A percentile compares a stretch with the other conserved stretches of the same genome.
Conservation (phyloP, 1,140 invertebrate genomes). For the Neodiprion pinetum region DNA sequence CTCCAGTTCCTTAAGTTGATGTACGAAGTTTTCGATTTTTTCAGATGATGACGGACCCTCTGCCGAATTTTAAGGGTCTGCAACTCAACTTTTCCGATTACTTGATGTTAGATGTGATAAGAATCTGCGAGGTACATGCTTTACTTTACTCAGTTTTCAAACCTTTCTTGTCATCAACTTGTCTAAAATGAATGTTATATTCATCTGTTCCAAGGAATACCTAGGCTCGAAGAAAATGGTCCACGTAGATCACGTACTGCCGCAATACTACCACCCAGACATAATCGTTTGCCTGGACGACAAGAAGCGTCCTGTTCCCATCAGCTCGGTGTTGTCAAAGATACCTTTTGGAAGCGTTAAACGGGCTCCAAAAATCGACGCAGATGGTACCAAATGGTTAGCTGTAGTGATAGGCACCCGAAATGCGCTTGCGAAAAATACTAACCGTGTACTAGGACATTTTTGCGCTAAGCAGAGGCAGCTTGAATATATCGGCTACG, state of each 20-base stretch:
- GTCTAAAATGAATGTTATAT: too few relatives aligned
- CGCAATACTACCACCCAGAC: conserved; percentile 56
- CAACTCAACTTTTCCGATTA: conserved; percentile 52
- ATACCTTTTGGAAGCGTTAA: conserved; percentile 39
- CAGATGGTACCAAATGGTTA: conserved; percentile 51
- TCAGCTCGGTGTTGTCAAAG: conserved; percentile 28
- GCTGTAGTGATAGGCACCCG: conserved; percentile 54
- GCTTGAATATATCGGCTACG: conserved; percentile 62
- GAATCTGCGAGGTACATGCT: neutral
- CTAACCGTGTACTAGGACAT: conserved; percentile 50
- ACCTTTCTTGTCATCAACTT: too few relatives aligned
- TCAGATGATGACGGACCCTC: neutral
- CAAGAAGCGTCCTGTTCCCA: conserved; percentile 44
- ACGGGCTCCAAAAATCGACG: conserved; percentile 55
- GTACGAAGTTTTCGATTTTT: conserved; percentile 35
- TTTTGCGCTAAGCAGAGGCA: conserved; percentile 61
- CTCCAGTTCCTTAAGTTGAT: conserved; percentile 15
- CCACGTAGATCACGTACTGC: conserved; percentile 59
- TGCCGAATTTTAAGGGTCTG: neutral
- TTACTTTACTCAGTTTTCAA: too few relatives aligned
- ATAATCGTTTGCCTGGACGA: conserved; percentile 60
- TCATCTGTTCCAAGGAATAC: conserved; percentile 31
- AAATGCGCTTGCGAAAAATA: conserved; percentile 56
- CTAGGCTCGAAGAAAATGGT: conserved; percentile 28
- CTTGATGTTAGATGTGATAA: conserved; percentile 42